A percentile compares a stretch with the other conserved stretches of the same genome.
These are phyloP conservation scores for Meghimatium bilineatum DNA, from an alignment of 2,888 invertebrate species.

Conservation along the genomic window DNA sequence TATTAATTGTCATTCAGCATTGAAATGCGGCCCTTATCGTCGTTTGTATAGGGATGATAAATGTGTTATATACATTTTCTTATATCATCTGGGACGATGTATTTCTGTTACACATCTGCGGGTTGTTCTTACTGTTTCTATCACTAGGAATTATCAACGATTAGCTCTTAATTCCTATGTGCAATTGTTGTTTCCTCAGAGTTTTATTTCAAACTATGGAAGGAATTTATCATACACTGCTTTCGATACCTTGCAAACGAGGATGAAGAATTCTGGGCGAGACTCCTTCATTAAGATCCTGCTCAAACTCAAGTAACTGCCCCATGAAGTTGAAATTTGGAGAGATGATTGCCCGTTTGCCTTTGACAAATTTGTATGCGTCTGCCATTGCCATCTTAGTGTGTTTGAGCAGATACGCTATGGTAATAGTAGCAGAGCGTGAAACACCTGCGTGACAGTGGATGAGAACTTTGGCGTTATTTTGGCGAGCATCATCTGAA, in stretches of 20 bases:
- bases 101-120: too few species aligned
- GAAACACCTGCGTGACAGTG: slow-evolving; percentile 98
- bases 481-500: slow-evolving; percentile 85
- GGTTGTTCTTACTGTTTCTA: too few species aligned
- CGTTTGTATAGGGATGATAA: too few species aligned
- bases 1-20: too few species aligned
- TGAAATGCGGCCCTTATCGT: too few species aligned
- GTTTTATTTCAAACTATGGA: too few species aligned
- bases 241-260: slow-evolving; percentile 53
- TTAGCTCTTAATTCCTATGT: too few species aligned
- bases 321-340: slow-evolving; percentile 96
- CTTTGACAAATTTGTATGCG: slow-evolving; percentile 91
- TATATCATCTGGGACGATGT: too few species aligned
- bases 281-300: slow-evolving; percentile 76
- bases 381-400: slow-evolving; percentile 87
- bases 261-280: slow-evolving; percentile 58
- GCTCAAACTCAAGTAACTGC: slow-evolving; percentile 90
- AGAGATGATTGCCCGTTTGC: slow-evolving; percentile 91
- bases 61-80: too few species aligned
- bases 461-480: slow-evolving; percentile 86
- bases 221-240: slow-evolving; percentile 54
- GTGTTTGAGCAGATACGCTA: slow-evolving; percentile 95
- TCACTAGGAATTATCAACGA: too few species aligned
- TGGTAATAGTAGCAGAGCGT: slow-evolving; percentile 94
- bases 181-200: too few species aligned